Base-by-base conservation (phyloP, 2,797 vertebrate genomes). In the Pseudochirops cupreus region DNA sequence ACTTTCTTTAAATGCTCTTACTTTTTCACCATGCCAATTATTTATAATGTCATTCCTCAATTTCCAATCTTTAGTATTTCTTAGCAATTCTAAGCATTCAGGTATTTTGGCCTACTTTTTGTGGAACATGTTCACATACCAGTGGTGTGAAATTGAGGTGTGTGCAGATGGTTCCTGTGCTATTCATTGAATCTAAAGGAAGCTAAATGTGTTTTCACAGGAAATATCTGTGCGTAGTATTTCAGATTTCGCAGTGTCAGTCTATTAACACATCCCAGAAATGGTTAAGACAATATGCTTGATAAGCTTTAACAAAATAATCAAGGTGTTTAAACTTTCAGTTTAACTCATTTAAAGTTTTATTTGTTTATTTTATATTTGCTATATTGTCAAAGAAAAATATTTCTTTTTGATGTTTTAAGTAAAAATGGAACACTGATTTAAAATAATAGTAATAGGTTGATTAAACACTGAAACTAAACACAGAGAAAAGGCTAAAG, bases 131-230 rank as follows among this genome's bases (percentile, higher is more conserved):
- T 92, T 96, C 95, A 97, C 56, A 93, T 89, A 87, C 57, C 39
- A 87, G 9, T 4, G 39, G n/a, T 94, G n/a, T 92, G 95, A 95
- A 97, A 97, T 93, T 91, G 62, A 97, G 57, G 28, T 96, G 67
- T 54, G 21, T 12, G 74, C 74, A 46, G 74, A 46, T 87, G 74
- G 74, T 97, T 31, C 74, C 89, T 59, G 39, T 92, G 92, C 58
- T 94, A 90, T 55, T 97, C 56, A 94, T 95, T 96, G 67, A 92
- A 89, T 94, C 59, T 91, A 94, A 96, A 95, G 91, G 50, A 97
- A 96, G 91, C 97, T 82, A 96, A 96, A 95, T 96, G 90, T 95
- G 94, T 94, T 96, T 92, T 46, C 26, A 57, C 92, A 93, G 94
- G 67, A 96, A 96, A 89, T 89, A 57, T 92, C 90, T 91, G 89